phyloP scores from a whole-genome alignment of 1,140 invertebrate species.

The Philopotamus ludificatus region DNA sequence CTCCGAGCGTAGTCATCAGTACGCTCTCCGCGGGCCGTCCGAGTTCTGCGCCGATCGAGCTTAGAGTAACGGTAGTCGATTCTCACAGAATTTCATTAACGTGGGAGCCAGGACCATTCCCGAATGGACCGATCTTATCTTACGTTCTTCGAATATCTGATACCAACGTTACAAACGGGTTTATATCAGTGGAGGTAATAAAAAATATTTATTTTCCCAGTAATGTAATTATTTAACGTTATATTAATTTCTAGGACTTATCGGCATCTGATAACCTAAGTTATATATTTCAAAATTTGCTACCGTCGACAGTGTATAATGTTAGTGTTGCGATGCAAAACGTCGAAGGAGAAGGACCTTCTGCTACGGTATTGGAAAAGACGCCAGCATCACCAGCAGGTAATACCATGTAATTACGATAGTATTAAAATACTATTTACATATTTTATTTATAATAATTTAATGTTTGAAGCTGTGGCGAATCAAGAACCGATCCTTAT shows the following conservation, averaged over 20 bases:
- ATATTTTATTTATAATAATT: constrained; percentile 31
- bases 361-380: constrained; percentile 60
- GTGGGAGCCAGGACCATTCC: constrained; percentile 83
- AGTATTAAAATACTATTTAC: neutral
- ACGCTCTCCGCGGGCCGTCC: constrained; percentile 74
- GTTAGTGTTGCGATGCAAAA: constrained; percentile 80
- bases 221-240: too few species aligned
- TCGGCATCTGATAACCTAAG: constrained; percentile 65
- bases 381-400: constrained; percentile 67
- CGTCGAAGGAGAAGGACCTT: constrained; percentile 74
- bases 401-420: constrained; percentile 42
- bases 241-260: constrained; percentile 69
- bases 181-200: constrained; percentile 64
- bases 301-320: constrained; percentile 72
- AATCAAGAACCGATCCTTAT: constrained; percentile 69
- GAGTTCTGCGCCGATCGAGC: constrained; percentile 68
- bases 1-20: constrained; percentile 76
- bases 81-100: constrained; percentile 79
- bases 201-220: constrained; percentile 1
- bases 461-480: constrained; percentile 49
- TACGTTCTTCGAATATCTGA: constrained; percentile 73
- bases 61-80: constrained; percentile 77
- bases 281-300: constrained; percentile 78
- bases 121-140: constrained; percentile 83
- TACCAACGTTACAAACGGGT: constrained; percentile 58